phyloP scores from a whole-genome alignment of 2,113 vertebrate genomes.

The Gambusia holbrooki region DNA sequence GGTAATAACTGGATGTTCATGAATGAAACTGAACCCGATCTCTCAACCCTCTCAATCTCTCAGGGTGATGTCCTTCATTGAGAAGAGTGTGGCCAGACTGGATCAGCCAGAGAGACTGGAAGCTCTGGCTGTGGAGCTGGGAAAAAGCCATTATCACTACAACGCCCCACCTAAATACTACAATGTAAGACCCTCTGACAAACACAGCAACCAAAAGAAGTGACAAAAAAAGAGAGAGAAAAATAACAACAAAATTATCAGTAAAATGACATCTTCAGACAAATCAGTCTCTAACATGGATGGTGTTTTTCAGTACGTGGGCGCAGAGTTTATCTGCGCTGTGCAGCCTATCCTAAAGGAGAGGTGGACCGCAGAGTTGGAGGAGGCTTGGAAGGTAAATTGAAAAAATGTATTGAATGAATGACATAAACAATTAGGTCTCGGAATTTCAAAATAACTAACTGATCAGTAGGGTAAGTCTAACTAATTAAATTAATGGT shows the following conservation, averaged over 20 bases:
- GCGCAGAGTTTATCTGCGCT: conserved; percentile 81
- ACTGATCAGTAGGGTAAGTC: too few relatives aligned
- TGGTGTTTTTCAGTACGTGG: conserved; percentile 76
- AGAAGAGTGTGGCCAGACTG: conserved; percentile 83
- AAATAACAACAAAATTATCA: not conserved
- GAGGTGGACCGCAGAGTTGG: conserved; percentile 79
- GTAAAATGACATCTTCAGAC: too few relatives aligned
- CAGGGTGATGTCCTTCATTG: conserved; percentile 86
- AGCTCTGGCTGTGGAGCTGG: conserved; percentile 78
- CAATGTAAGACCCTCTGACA: conserved; percentile 66
- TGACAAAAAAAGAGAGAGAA: not conserved
- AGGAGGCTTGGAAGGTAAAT: conserved; percentile 82
- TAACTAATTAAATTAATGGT: not conserved
- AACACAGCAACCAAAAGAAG: not conserved
- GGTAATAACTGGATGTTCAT: not conserved
- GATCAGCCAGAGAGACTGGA: conserved; percentile 80
- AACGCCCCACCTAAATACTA: conserved; percentile 82
- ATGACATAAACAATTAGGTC: not conserved
- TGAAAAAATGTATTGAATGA: not conserved
- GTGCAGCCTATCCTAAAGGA: conserved; percentile 82
- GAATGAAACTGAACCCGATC: conserved; percentile 1
- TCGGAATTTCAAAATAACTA: not conserved
- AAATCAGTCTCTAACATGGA: not conserved
- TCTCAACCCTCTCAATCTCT: conserved; percentile 51
- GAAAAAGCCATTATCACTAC: conserved; percentile 83